Percentiles rank a stretch among this genome's conserved stretches.
These are phyloP conservation scores for Ploceus nigricollis DNA, from an alignment of 2,113 vertebrate species.

Conservation along the genomic window DNA sequence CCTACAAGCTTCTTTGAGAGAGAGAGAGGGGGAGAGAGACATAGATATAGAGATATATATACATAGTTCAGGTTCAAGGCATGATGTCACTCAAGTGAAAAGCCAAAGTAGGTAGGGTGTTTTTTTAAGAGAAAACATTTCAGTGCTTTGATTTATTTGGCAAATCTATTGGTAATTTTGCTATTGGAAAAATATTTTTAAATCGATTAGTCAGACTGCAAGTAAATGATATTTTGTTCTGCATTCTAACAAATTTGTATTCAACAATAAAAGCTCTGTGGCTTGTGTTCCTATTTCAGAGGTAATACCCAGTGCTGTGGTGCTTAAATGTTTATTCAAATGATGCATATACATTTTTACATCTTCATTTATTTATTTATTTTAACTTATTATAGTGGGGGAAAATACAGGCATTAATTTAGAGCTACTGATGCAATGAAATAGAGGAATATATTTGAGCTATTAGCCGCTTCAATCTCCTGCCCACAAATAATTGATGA, in stretches of 20 bases:
- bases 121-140: conserved; percentile 35
- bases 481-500: conserved; percentile 88
- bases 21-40: background rate
- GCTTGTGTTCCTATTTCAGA: conserved; percentile 19
- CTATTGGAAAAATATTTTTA: conserved; percentile 35
- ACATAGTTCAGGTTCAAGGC: conserved; percentile 53
- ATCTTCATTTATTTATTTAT: conserved; percentile 68
- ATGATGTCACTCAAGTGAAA: conserved; percentile 65
- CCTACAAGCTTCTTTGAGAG: conserved; percentile 54
- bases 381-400: conserved; percentile 67
- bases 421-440: conserved; percentile 83
- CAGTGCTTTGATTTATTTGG: conserved; percentile 40
- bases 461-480: conserved; percentile 86
- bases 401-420: conserved; percentile 77
- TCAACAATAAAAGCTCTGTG: conserved; percentile 34
- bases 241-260: background rate
- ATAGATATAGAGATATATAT: conserved; percentile 6
- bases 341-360: conserved; percentile 67
- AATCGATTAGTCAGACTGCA: conserved; percentile 19
- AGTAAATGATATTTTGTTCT: conserved; percentile 22
- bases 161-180: conserved; percentile 38
- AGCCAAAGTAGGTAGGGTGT: conserved; percentile 34
- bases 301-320: conserved; percentile 38
- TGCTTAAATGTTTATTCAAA: conserved; percentile 69
- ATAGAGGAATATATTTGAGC: conserved; percentile 84